Evolutionary conservation across 2,888 invertebrate species (phyloP), one percentile per base, ranked within the genome.

Genomic region (Mesoligia furuncula): DNA sequence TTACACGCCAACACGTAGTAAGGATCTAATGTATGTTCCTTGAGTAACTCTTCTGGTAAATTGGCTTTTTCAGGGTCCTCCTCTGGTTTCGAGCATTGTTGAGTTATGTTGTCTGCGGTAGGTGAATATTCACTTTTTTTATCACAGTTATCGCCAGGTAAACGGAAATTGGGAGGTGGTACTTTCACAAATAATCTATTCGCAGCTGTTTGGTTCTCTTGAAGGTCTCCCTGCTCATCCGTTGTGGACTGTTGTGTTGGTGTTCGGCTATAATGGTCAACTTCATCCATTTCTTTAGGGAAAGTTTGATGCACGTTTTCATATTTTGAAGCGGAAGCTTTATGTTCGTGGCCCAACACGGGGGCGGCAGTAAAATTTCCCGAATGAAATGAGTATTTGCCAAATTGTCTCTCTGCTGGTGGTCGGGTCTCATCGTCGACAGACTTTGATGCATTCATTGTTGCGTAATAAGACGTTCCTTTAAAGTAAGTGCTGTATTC

Each of bases 1-100:
- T 81, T 88, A 59, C 85, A 85, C 0, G 85, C 77, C 24, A 87
- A 77, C 2, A 84, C 80, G 48, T 80, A 80, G 24, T 77, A 79
- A 17, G 85, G 81, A 20, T 88, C 70, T 36, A 88, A 51, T 6
- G 1, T 57, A 48, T 85, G 73, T 36, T 72, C 48, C 6, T 66
- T 65, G 69, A 77, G 71, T 8, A 80, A 2, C 11, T 73, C 75
- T 1, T 75, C 73, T 45, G 72, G 15, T 39, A 64, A 36, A 59
- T 3, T 36, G 7, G 17, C 7, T 20, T 69, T 75, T 59, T 24
- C 20, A 36, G 39, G n/a, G 31, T 57, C 48, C 0, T 4, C n/a
- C 0, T 48, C n/a, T 51, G 17, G 6, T n/a, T 57, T 67, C 20
- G 64, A 51, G 15, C 17, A 15, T 69, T 15, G 48, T 64, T 65